Evolutionary conservation across 1,140 invertebrate genomes (phyloP).

Genomic region (Drosophila lacteicornis): DNA sequence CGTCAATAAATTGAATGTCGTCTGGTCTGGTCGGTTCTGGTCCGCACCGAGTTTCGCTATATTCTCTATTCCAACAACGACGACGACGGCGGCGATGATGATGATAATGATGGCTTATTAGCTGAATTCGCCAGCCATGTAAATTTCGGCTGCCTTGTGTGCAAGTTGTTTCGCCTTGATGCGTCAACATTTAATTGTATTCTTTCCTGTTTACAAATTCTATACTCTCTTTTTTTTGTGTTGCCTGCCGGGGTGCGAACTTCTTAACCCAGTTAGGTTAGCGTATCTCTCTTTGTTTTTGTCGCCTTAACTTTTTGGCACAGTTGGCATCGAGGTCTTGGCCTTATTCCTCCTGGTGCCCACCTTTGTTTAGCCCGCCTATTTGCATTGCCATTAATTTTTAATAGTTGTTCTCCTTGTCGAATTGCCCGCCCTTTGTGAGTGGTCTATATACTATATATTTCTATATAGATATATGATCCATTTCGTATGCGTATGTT

Average conservation of each 20-base stretch:
- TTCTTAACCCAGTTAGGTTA: conserved; percentile 69
- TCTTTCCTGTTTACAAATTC: conserved; percentile 49
- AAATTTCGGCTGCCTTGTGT: conserved; percentile 61
- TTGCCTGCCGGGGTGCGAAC: conserved; percentile 61
- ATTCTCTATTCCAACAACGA: conserved; percentile 5
- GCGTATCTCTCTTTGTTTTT: conserved; percentile 17
- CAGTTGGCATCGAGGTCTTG: conserved; percentile 67
- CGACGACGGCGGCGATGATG: conserved; percentile 3
- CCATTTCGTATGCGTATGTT: conserved; percentile 7
- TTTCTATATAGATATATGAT: background rate
- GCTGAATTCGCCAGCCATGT: conserved; percentile 63
- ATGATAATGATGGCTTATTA: conserved; percentile 71
- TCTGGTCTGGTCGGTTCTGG: conserved; percentile 38
- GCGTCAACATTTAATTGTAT: conserved; percentile 53
- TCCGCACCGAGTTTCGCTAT: conserved; percentile 12
- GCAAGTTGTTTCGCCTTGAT: conserved; percentile 54
- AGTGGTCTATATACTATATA: conserved; percentile 9
- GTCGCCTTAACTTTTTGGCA: conserved; percentile 60
- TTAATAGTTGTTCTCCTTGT: conserved; percentile 73
- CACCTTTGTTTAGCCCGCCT: conserved; percentile 68
- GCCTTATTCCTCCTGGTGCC: conserved; percentile 31
- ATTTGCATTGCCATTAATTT: conserved; percentile 78
- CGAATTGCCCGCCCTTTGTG: conserved; percentile 42
- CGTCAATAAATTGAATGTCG: conserved; percentile 80
- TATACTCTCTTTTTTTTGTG: conserved; percentile 5